Conservation (phyloP, 2,797 vertebrate species). For the Typhlichthys eigenmanni region DNA sequence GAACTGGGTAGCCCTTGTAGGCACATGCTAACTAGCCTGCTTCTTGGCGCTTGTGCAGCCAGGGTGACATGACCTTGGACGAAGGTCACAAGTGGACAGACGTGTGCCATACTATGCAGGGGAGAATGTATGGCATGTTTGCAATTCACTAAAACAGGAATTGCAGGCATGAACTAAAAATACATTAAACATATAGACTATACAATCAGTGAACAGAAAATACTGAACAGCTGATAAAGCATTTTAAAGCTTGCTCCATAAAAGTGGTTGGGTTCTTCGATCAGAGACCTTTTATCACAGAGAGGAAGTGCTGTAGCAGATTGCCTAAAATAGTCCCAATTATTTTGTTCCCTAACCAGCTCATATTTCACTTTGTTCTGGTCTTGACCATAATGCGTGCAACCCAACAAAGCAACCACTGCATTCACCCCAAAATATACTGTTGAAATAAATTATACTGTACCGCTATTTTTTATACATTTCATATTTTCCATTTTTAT, state of each 20-base stretch:
- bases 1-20: constrained; percentile 36
- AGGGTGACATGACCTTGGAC: constrained; percentile 32
- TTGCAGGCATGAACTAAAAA: background rate
- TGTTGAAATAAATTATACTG: constrained; percentile 30
- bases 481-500: constrained; percentile 8
- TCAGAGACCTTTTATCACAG: constrained; percentile 49
- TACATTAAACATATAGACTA: background rate
- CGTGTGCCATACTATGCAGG: background rate
- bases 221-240: constrained; percentile 28
- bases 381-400: constrained; percentile 30
- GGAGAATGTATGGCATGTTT: background rate
- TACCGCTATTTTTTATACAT: constrained; percentile 3
- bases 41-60: constrained; percentile 17
- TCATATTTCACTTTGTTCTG: constrained; percentile 30
- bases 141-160: background rate
- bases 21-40: constrained; percentile 6
- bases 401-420: constrained; percentile 23
- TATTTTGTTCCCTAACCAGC: constrained; percentile 36
- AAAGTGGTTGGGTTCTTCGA: constrained; percentile 9
- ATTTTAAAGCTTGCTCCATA: constrained; percentile 33
- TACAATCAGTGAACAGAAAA: constrained; percentile 7
- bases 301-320: constrained; percentile 40
- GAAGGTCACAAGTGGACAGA: background rate
- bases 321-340: constrained; percentile 40
- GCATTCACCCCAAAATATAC: constrained; percentile 14